phyloP scores from a whole-genome alignment of 2,888 invertebrate species.

The Drosophila birchii region DNA sequence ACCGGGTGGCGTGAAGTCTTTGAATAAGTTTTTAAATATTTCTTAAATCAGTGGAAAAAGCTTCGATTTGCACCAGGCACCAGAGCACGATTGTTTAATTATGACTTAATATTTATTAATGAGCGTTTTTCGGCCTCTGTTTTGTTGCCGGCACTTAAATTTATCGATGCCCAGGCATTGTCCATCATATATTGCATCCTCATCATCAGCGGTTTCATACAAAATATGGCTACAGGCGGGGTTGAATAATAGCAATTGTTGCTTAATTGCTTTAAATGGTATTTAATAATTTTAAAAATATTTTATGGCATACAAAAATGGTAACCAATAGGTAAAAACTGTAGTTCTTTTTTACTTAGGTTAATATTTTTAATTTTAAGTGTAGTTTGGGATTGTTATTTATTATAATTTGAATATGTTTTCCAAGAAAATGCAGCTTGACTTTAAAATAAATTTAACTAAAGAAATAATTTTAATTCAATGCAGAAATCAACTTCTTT shows the following conservation, averaged over 20 bases:
- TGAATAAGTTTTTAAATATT: slow-evolving; percentile 55
- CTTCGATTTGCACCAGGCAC: slow-evolving; percentile 44
- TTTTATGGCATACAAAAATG: no score
- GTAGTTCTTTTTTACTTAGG: neutral
- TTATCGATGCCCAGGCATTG: slow-evolving; percentile 26
- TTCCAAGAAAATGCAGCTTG: neutral
- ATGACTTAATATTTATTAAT: slow-evolving; percentile 76
- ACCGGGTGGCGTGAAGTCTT: slow-evolving; percentile 43
- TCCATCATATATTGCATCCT: slow-evolving; percentile 21
- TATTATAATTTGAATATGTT: no score
- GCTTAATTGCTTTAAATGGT: neutral
- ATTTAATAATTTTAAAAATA: neutral
- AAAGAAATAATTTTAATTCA: neutral
- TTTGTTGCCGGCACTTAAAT: slow-evolving; percentile 26
- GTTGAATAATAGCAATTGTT: neutral
- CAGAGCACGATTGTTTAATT: slow-evolving; percentile 56
- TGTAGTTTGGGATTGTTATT: no score
- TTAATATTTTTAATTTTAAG: neutral
- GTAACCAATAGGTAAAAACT: no score
- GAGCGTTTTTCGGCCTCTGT: slow-evolving; percentile 38
- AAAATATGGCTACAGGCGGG: slow-evolving; percentile 1
- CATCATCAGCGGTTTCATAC: slow-evolving; percentile 43
- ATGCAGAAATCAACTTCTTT: neutral
- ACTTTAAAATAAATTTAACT: neutral
- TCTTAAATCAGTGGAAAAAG: slow-evolving; percentile 55